Evolutionary conservation across 2,113 vertebrate genomes (phyloP), one percentile per base, ranked within the genome.

Genomic region (Limnothrissa miodon): DNA sequence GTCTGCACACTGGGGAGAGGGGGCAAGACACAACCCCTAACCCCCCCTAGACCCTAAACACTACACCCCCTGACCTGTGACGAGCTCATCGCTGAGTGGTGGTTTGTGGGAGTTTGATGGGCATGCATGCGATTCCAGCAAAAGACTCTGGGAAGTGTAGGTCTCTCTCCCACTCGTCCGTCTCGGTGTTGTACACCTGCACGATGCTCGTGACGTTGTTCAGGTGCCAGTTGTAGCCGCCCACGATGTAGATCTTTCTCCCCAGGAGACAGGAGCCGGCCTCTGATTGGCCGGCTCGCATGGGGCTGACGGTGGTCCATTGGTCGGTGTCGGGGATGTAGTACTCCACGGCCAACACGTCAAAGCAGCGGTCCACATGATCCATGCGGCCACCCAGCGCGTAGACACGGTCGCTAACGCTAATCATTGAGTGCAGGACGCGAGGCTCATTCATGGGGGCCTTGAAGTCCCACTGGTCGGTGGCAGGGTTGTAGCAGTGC

Each of bases 151-250:
- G 98, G 85, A 99, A 99, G 87, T 98, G 98, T n/a, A 99, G 85
- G 91, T 99, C 98, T 11, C 98, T 94, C 87, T 99, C 98, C 98
- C 98, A 99, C 86, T 98, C 96, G 0, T 99, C 97, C 0, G 95
- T 96, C 81, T 97, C 97, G 0, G 95, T 96, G 94, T 99, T 99
- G 80, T 99, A 99, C 46, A 99, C 97, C 90, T 99, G 98, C 83
- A 99, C 96, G 0, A 99, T 96, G 93, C 98, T 98, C 0, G 97
- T 99, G 0, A 99, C 98, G 0, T 99, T 99, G 93, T 99, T 99
- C 39, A 99, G 93, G 79, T 98, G 97, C 98, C 98, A 99, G 78
- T 98, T 99, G 94, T 99, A 99, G 8, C 98, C 98, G 0, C 98
- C 98, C 0, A 99, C 94, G 0, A 99, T 89, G 83, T 97, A 99